These are phyloP conservation scores for Heteromurus nitidus DNA, from an alignment of 2,888 invertebrate genomes.

Conservation along the genomic window DNA sequence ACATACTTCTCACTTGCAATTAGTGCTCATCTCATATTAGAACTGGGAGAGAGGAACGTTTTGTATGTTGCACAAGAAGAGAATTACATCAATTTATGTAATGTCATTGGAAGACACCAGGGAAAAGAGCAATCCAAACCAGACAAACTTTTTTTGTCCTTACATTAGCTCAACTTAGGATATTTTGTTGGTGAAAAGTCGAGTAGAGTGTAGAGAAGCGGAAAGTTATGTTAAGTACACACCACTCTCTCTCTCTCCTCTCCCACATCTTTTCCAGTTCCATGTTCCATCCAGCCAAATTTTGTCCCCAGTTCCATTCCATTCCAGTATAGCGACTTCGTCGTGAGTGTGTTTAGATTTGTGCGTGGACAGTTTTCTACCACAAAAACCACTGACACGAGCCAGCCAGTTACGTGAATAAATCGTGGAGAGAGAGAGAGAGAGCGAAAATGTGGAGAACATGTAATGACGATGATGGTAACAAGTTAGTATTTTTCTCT, in stretches of 20 bases:
- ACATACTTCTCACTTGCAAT: no score
- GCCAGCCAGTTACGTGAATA: conserved; percentile 29
- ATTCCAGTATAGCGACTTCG: no score
- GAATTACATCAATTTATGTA: conserved; percentile 31
- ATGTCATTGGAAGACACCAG: conserved; percentile 11
- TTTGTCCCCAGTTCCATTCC: no score
- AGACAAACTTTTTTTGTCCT: not conserved
- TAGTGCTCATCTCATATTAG: no score
- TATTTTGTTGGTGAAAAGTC: no score
- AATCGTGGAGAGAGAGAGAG: not conserved
- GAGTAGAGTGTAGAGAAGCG: no score
- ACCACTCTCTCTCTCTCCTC: not conserved
- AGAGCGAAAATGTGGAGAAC: conserved; percentile 31
- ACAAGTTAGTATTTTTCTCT: not conserved
- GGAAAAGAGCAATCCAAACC: no score
- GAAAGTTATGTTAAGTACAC: no score
- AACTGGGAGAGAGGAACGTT: no score
- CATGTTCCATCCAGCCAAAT: no score
- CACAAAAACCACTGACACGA: conserved; percentile 43
- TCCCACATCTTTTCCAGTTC: not conserved
- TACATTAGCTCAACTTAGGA: not conserved
- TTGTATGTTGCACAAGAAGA: not conserved
- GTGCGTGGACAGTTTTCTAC: conserved; percentile 41
- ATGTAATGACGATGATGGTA: conserved; percentile 33
- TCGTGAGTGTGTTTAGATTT: no score